These are phyloP conservation scores for Anabacerthia variegaticeps DNA, from an alignment of 2,797 vertebrate genomes.

Conservation along the genomic window DNA sequence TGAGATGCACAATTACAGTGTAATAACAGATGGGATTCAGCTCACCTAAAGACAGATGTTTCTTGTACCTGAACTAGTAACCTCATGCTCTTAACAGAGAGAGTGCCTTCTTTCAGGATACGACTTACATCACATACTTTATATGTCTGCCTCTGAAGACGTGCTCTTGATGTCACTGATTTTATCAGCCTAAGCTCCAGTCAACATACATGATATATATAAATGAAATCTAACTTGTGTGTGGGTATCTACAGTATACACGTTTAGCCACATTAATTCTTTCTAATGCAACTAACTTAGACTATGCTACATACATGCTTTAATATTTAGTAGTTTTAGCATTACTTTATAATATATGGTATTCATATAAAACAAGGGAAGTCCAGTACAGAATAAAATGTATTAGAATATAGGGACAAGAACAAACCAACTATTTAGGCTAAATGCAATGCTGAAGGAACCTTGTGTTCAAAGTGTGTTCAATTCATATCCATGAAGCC, in stretches of 20 bases:
- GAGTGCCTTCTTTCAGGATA: neutral
- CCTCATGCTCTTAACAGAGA: neutral
- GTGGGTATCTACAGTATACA: neutral
- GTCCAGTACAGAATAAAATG: neutral
- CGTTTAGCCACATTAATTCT: neutral
- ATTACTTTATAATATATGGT: neutral
- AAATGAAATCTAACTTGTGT: neutral
- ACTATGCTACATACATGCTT: neutral
- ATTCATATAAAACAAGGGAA: neutral
- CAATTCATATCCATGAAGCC: neutral
- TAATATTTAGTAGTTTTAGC: neutral
- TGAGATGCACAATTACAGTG: neutral
- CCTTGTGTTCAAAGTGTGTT: neutral
- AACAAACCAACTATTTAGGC: neutral
- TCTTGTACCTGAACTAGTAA: neutral
- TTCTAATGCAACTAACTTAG: neutral
- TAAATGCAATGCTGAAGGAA: neutral
- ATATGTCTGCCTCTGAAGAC: neutral
- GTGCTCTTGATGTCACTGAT: neutral
- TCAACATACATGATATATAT: neutral
- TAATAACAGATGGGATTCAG: neutral
- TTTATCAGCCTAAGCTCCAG: neutral
- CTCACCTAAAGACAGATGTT: neutral
- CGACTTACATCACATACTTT: neutral
- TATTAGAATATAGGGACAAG: neutral